Evolutionary conservation across 2,888 invertebrate genomes (phyloP).

Genomic region (Andrena camellia): DNA sequence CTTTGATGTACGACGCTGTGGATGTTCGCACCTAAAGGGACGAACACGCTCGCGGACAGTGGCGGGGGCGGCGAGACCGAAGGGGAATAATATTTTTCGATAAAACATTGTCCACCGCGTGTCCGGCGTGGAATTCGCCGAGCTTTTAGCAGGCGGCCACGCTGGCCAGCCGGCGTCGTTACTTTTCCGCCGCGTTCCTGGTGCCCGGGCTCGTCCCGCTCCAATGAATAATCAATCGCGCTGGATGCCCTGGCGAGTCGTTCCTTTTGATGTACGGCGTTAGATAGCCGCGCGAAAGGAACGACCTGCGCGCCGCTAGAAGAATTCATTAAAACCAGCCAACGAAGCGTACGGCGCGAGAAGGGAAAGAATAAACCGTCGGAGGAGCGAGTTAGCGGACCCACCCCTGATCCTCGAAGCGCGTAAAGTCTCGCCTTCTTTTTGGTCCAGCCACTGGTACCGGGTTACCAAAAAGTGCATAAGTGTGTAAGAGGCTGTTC

Average conservation of each 20-base stretch:
- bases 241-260: background rate
- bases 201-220: conserved; percentile 49
- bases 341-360: background rate
- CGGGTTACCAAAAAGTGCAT: conserved; percentile 33
- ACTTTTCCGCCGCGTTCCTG: conserved; percentile 50
- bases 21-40: conserved; percentile 64
- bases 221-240: conserved; percentile 51
- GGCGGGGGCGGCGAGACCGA: conserved; percentile 5
- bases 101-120: conserved; percentile 40
- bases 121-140: conserved; percentile 36
- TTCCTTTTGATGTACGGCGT: conserved; percentile 52
- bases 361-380: background rate
- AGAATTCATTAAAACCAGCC: conserved; percentile 14
- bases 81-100: conserved; percentile 60
- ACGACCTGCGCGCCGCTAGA: background rate
- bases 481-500: conserved; percentile 11
- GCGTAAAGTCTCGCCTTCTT: conserved; percentile 17
- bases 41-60: conserved; percentile 28
- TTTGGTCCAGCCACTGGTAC: background rate
- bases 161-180: conserved; percentile 43
- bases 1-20: conserved; percentile 64
- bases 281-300: conserved; percentile 43
- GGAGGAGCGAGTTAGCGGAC: conserved; percentile 28
- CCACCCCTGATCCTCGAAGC: background rate
- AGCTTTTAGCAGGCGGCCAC: conserved; percentile 49